Conservation (phyloP, 2,888 invertebrate genomes). For the Ptilodon capucinus region DNA sequence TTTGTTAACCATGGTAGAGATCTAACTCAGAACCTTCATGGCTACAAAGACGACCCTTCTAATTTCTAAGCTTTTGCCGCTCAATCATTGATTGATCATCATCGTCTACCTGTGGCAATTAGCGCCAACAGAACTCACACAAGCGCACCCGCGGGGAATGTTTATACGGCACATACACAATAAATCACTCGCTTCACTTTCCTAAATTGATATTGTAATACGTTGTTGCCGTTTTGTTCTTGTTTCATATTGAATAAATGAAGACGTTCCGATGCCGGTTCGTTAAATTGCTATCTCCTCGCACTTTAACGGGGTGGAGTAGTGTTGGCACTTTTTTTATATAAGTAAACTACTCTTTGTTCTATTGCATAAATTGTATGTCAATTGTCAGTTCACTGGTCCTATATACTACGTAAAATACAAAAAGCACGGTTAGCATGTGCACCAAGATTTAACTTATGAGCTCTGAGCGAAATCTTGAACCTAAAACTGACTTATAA, state of each 20-base stretch:
- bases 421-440: too few relatives aligned
- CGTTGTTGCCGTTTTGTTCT: conserved; percentile 64
- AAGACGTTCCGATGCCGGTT: conserved; percentile 78
- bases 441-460: too few relatives aligned
- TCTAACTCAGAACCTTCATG: too few relatives aligned
- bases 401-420: too few relatives aligned
- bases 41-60: background rate
- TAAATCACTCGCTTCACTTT: conserved; percentile 80
- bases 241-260: conserved; percentile 76
- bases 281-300: conserved; percentile 79
- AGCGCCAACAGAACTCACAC: conserved; percentile 44
- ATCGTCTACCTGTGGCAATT: conserved; percentile 43
- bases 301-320: conserved; percentile 43
- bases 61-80: too few relatives aligned
- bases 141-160: conserved; percentile 47
- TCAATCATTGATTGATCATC: conserved; percentile 24
- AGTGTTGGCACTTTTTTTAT: conserved; percentile 1
- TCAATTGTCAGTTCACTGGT: too few relatives aligned
- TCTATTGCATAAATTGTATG: too few relatives aligned
- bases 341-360: too few relatives aligned
- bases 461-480: too few relatives aligned
- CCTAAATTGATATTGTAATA: conserved; percentile 83
- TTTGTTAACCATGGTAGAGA: too few relatives aligned
- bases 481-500: too few relatives aligned
- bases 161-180: conserved; percentile 69